Base-by-base conservation (phyloP, 1,140 invertebrate genomes). In the Drosophila funebris region DNA sequence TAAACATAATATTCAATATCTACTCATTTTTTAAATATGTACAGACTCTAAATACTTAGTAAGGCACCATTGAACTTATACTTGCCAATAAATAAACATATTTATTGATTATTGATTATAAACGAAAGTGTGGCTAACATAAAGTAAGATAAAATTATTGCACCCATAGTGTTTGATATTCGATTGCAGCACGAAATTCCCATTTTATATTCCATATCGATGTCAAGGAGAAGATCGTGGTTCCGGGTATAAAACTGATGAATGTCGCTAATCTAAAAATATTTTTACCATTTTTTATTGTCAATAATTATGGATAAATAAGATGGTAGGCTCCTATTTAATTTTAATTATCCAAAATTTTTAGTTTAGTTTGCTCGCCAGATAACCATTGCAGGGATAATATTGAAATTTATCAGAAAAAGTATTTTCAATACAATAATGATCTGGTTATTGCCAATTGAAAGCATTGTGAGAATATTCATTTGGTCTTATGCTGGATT, bases 121-220 rank as follows among this genome's bases (percentile, higher is more conserved):
- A 68, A 41, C 27, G 57, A 44, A 33, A 74, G 61, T 61, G 58
- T 57, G 46, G 79, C 58, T 37, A 33, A 11, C 29, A 82, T 50
- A 58, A 82, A 14, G 20, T 36, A 54, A 22, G 54, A n/a, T 43
- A 88, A 44, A 29, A 87, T 46, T 18, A 71, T 53, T 69, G 56
- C 48, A 48, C 9, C 41, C 8, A 76, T 13, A 11, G 54, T 46
- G 11, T 61, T 39, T 39, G 37, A 52, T 68, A 73, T 56, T 61
- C 50, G 73, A 48, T 69, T 77, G 62, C 66, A 67, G 48, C 74
- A 68, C 5, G 90, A 82, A 33, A 90, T 88, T 39, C 90, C 88
- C 80, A 91, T 90, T 72, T 91, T 91, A 41, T 92, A 92, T 84
- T 92, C 90, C 88, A 91, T 91, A 69, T 92, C 91, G 27, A 92